Base-by-base conservation (phyloP, 2,113 vertebrate species). In the Coregonus clupeaformis region DNA sequence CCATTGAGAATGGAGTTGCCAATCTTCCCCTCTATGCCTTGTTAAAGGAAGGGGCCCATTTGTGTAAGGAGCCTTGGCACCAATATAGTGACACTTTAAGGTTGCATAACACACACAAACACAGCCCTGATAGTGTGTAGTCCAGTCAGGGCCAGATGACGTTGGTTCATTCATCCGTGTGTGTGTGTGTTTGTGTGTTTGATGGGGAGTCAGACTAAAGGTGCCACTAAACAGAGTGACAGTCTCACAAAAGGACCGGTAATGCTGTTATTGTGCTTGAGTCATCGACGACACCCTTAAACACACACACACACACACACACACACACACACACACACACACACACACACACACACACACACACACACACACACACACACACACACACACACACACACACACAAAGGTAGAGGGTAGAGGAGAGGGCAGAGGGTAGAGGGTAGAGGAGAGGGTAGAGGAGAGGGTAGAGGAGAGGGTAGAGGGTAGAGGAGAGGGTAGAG, bases 101-200 rank as follows among this genome's bases (percentile, higher is more conserved):
- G 77, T 82, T 68, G 85, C 81, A 77, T 65, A 66, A 86, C 83
- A 36, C 32, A 30, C 29, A 36, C 32, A 36, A 6, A 2, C 29
- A 30, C 29, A 30, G 29, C 29, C 3, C 4, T 6, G 32, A 2
- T 36, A 6, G 32, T 36, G 32, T 36, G 2, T 36, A 75, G 84
- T 76, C 32, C 29, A 81, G 6, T 1, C 1, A 60, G 82, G 68
- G 0, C 4, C 80, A 70, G 55, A 60, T 42, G 9, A 24, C 25
- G 6, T 62, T n/a, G n/a, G 32, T 36, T 36, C 9, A 36, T 36
- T 36, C 6, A 36, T 36, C 6, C 32, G 6, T 36, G 32, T 9
- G 32, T 32, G 32, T 32, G 32, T 32, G 32, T 32, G 30, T 32
- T 5, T 6, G 29, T 29, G 6, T 9, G 6, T 29, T 36, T 7